Base-by-base conservation (phyloP, 2,797 vertebrate genomes). In the Threskiornis aethiopicus region DNA sequence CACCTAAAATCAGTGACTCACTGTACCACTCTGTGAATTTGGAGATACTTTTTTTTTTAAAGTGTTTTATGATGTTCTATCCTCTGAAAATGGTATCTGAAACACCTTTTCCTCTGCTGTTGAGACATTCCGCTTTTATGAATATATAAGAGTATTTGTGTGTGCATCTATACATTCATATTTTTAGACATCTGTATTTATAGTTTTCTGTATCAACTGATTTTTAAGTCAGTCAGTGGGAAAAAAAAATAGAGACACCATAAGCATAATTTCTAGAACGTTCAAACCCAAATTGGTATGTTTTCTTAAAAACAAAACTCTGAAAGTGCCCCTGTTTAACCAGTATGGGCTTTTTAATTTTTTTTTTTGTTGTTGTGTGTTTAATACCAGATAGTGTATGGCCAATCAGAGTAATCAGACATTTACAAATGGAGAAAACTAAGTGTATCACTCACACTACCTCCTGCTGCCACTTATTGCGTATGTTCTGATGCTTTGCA, bases 141-240 rank as follows among this genome's bases (percentile, higher is more conserved):
- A 9, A 2, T 83, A 18, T 26, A 49, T 5, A 7, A 64, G 5
- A 37, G 3, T 55, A 11, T 25, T 41, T 13, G 7, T 35, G 13
- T 33, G 11, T 31, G 1, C 3, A 1, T 22, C 2, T 8, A 3
- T 13, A 11, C 13, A 14, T 44, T 77, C 31, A 16, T 69, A 24
- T 55, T 77, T 85, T 75, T 67, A 66, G 28, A 51, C 28, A 25
- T 28, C 19, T 87, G 4, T 52, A 47, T 71, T 78, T 65, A 35
- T n/a, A 33, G 1, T 13, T 79, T 66, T 73, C 10, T 31, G 18
- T 47, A 65, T 61, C 0, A 79, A 46, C 5, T 64, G 12, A 41
- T 65, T 89, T 87, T 79, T 55, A 52, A 46, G 70, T 78, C 25
- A 58, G 9, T 67, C 4, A 44, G 20, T 65, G 31, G 29, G 20